Percentiles rank a stretch among this genome's conserved stretches.
These are phyloP conservation scores for Clanis bilineata DNA, from an alignment of 2,888 invertebrate species.

Conservation along the genomic window DNA sequence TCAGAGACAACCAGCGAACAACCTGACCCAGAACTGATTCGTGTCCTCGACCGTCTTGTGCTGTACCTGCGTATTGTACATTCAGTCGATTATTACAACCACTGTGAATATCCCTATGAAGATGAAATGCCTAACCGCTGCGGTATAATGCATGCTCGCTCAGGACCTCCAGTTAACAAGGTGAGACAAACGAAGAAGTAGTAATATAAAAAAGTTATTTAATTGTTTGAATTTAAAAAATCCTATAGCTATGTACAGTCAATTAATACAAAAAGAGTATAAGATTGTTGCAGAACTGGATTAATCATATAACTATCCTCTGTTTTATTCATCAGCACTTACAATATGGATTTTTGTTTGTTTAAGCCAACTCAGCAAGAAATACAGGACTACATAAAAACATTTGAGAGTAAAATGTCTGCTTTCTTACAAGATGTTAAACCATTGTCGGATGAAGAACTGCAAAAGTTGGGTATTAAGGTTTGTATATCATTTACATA, in stretches of 20 bases:
- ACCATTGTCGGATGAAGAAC: conserved; percentile 88
- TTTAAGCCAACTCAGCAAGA: conserved; percentile 85
- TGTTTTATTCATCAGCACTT: background rate
- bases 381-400: conserved; percentile 87
- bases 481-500: conserved; percentile 35
- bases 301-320: no score
- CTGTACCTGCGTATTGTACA: conserved; percentile 98
- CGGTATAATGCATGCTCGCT: conserved; percentile 98
- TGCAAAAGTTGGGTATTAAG: conserved; percentile 92
- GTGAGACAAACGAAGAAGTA: conserved; percentile 71
- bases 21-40: conserved; percentile 73
- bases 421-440: conserved; percentile 92
- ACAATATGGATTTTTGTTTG: conserved; percentile 19
- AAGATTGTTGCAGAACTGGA: no score
- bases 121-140: conserved; percentile 99
- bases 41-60: conserved; percentile 90
- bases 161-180: conserved; percentile 92
- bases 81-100: conserved; percentile 99
- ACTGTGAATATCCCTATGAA: conserved; percentile 99
- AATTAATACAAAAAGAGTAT: no score
- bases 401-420: conserved; percentile 95
- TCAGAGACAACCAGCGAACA: conserved; percentile 57
- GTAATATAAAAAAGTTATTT: no score
- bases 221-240: no score
- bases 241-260: no score